These are phyloP conservation scores for Zoanthus solanderi DNA, from an alignment of 92 coral and sea anemone species.

Conservation along the genomic window DNA sequence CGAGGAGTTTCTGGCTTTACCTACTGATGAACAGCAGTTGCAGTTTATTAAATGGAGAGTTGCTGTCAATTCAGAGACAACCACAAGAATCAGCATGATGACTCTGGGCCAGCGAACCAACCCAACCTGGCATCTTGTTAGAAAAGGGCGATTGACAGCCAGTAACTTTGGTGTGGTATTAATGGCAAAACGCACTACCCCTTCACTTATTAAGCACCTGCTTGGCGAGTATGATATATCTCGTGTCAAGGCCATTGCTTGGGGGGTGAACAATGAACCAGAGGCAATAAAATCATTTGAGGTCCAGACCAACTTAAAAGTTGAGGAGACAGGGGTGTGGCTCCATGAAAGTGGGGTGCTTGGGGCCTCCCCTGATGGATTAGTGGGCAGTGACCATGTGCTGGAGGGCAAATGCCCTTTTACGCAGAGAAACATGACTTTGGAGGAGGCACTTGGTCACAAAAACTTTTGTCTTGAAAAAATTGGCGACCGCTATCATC, in stretches of 20 bases:
- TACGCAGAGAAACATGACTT: constrained; percentile 41
- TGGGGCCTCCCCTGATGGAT: constrained; percentile 64
- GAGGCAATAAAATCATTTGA: constrained; percentile 32
- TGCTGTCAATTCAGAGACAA: neutral
- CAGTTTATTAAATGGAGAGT: constrained; percentile 5
- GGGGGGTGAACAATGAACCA: constrained; percentile 56
- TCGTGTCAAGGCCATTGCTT: constrained; percentile 52
- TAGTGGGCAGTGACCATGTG: constrained; percentile 44
- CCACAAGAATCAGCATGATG: constrained; percentile 21
- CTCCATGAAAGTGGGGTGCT: constrained; percentile 38
- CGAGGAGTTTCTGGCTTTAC: constrained; percentile 24
- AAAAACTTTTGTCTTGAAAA: constrained; percentile 38
- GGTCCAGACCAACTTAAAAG: constrained; percentile 6
- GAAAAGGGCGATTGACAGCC: constrained; percentile 50
- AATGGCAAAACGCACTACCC: constrained; percentile 21
- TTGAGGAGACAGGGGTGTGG: constrained; percentile 58
- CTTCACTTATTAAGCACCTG: constrained; percentile 52
- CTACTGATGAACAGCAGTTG: constrained; percentile 14
- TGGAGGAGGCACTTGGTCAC: constrained; percentile 30
- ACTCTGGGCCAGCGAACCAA: constrained; percentile 53
- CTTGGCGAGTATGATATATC: constrained; percentile 57
- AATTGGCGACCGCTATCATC: constrained; percentile 12
- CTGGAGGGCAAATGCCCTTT: constrained; percentile 52
- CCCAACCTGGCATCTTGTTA: constrained; percentile 43
- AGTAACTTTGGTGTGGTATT: constrained; percentile 47